A percentile compares a stretch with the other conserved stretches of the same genome.
These are phyloP conservation scores for Papilio machaon DNA, from an alignment of 1,140 invertebrate species.

Conservation along the genomic window DNA sequence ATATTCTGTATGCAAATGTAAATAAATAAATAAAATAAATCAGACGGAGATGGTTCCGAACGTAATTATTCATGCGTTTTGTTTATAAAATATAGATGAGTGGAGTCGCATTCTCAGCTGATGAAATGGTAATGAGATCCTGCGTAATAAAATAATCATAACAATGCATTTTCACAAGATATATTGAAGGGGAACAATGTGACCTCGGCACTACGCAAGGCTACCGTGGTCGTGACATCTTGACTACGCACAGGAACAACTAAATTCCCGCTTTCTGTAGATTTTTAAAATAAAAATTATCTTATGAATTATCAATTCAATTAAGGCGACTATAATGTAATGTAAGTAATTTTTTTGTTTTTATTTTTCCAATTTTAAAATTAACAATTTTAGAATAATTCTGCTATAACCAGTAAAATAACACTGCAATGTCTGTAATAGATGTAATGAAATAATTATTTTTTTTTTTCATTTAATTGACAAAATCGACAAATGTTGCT, in stretches of 20 bases:
- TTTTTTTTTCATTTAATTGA: neutral
- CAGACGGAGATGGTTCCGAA: neutral
- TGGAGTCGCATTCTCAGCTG: neutral
- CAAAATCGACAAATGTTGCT: no score
- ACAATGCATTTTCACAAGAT: neutral
- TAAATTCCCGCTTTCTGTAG: neutral
- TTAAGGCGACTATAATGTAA: neutral
- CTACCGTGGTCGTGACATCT: neutral
- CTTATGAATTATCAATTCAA: neutral
- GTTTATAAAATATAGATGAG: constrained; percentile 2
- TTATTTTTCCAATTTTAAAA: no score
- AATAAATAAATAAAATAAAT: neutral
- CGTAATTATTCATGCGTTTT: neutral
- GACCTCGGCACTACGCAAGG: neutral
- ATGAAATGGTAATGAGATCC: neutral
- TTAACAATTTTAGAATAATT: no score
- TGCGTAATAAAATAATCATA: neutral
- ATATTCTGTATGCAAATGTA: neutral
- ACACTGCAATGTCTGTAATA: no score
- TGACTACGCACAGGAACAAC: neutral
- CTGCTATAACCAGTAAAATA: no score
- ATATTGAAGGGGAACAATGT: neutral
- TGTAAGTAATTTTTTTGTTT: no score
- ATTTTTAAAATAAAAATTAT: neutral
- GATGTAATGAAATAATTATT: neutral